Conservation (phyloP, 2,888 invertebrate genomes). For the Monochamus alternatus region DNA sequence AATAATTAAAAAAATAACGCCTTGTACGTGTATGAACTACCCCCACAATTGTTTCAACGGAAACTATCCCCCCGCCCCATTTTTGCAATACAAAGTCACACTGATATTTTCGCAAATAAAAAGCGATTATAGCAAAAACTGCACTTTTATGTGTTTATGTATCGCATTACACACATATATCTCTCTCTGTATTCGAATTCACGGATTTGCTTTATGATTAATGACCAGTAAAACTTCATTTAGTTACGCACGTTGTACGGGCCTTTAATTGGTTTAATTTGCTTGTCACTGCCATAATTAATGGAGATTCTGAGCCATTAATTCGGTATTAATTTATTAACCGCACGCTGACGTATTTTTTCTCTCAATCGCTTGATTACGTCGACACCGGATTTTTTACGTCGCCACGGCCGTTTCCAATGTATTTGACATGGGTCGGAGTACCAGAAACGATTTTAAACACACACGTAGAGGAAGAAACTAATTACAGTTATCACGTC, state of each 20-base stretch:
- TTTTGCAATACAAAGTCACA: no score
- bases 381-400: no score
- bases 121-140: not conserved
- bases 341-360: not conserved
- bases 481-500: no score
- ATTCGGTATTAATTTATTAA: conserved; percentile 6
- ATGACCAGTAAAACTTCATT: not conserved
- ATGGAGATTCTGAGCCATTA: not conserved
- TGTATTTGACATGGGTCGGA: no score
- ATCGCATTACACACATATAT: not conserved
- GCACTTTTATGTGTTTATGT: not conserved
- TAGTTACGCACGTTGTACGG: conserved; percentile 1
- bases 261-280: conserved; percentile 10
- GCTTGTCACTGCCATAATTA: conserved; percentile 1
- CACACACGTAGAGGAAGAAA: no score
- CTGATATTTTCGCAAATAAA: no score
- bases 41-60: no score
- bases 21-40: no score
- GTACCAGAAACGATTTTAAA: no score
- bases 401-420: no score
- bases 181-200: not conserved
- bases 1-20: no score
- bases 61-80: no score
- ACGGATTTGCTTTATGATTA: not conserved
- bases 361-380: not conserved